Conservation (phyloP, 1,140 invertebrate species). For the Palaemon carinicauda region DNA sequence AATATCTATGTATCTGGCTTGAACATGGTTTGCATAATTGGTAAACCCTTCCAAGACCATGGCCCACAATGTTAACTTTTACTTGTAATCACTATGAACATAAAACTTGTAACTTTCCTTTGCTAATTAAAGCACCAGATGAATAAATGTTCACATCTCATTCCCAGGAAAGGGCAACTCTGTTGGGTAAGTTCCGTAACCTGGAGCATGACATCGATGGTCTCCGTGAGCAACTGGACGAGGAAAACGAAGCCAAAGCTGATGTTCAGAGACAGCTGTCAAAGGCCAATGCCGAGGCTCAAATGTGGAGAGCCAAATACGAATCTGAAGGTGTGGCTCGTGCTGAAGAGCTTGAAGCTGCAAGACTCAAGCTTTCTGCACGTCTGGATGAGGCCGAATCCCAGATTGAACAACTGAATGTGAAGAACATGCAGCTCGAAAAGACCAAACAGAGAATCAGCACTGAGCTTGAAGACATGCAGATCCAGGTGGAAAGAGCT, state of each 20-base stretch:
- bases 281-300: conserved; percentile 34
- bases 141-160: neutral
- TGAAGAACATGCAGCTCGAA: conserved; percentile 65
- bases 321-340: conserved; percentile 42
- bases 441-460: conserved; percentile 70
- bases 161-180: conserved; percentile 48
- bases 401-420: conserved; percentile 45
- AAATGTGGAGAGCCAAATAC: conserved; percentile 49
- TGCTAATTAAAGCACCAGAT: neutral
- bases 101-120: too few relatives aligned
- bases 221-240: conserved; percentile 71
- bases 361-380: conserved; percentile 66
- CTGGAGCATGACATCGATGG: conserved; percentile 68
- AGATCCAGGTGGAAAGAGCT: conserved; percentile 66
- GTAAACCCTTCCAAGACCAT: too few relatives aligned
- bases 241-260: conserved; percentile 64
- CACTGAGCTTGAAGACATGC: conserved; percentile 71
- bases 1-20: too few relatives aligned
- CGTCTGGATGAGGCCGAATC: conserved; percentile 52
- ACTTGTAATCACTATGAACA: too few relatives aligned
- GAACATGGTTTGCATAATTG: too few relatives aligned
- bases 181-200: conserved; percentile 60
- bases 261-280: conserved; percentile 69
- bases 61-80: too few relatives aligned
- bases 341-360: conserved; percentile 68